phyloP scores from a whole-genome alignment of 2,113 vertebrate genomes.

The Panurus biarmicus region DNA sequence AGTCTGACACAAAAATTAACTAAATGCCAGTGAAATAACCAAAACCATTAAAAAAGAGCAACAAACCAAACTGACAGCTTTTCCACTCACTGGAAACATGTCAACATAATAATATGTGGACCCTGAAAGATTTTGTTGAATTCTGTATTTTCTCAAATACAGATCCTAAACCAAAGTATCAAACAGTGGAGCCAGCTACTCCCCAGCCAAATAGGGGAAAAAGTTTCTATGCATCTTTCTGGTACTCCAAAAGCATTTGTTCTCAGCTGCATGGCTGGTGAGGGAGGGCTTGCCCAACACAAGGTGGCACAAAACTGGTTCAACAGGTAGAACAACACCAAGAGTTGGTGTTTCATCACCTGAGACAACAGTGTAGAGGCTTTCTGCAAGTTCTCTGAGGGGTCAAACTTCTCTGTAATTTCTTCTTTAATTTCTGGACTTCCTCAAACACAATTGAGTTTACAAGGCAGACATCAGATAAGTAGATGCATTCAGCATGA shows the following conservation, averaged over 20 bases:
- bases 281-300: not conserved
- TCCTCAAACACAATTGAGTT: not conserved
- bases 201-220: not conserved
- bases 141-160: not conserved
- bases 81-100: not conserved
- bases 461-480: not conserved
- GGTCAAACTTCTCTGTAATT: constrained; percentile 12
- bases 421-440: not conserved
- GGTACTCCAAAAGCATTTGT: not conserved
- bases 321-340: not conserved
- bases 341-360: not conserved
- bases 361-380: not conserved
- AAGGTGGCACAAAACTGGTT: constrained; percentile 6
- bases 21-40: not conserved
- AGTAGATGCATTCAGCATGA: not conserved
- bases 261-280: not conserved
- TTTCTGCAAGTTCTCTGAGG: not conserved
- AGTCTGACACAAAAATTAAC: not conserved
- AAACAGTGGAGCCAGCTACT: not conserved
- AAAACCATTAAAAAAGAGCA: not conserved
- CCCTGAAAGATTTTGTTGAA: not conserved
- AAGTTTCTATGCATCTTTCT: not conserved
- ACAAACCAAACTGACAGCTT: not conserved
- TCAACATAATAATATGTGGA: not conserved
- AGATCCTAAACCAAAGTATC: not conserved